Conservation (phyloP, 2,888 invertebrate species). For the Xanthia togata region DNA sequence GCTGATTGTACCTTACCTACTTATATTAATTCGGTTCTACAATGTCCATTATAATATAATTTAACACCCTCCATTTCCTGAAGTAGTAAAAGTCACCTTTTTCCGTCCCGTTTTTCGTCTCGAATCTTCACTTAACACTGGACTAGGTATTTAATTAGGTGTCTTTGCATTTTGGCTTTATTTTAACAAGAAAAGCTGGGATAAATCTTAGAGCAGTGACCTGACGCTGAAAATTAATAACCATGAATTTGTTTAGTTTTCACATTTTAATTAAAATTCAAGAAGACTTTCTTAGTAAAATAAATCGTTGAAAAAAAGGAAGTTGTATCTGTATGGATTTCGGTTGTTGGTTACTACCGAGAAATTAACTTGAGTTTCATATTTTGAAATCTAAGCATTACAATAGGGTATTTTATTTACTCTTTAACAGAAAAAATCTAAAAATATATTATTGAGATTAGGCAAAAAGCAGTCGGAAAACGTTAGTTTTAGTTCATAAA, state of each 20-base stretch:
- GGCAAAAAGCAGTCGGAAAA: too few relatives aligned
- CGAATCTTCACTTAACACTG: not conserved
- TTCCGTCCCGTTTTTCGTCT: not conserved
- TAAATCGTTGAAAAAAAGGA: constrained; percentile 1
- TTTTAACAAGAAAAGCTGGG: constrained; percentile 12
- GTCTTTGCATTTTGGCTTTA: constrained; percentile 13
- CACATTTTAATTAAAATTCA: constrained; percentile 54
- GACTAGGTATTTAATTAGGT: not conserved
- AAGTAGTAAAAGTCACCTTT: constrained; percentile 16
- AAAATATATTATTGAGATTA: too few relatives aligned
- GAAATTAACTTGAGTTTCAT: constrained; percentile 9
- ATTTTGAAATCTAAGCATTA: not conserved
- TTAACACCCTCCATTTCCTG: not conserved
- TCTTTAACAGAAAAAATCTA: too few relatives aligned
- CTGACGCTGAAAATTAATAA: constrained; percentile 47
- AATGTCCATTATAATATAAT: not conserved
- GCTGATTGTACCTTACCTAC: not conserved
- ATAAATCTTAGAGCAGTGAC: constrained; percentile 17
- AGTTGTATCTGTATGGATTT: not conserved
- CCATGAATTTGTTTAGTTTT: constrained; percentile 44
- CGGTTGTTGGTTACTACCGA: not conserved
- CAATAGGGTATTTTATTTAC: too few relatives aligned
- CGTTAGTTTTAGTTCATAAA: too few relatives aligned
- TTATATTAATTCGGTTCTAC: not conserved
- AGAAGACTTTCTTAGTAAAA: constrained; percentile 13